phyloP scores from a whole-genome alignment of 2,888 invertebrate species.

The Crepidodera aurea region DNA sequence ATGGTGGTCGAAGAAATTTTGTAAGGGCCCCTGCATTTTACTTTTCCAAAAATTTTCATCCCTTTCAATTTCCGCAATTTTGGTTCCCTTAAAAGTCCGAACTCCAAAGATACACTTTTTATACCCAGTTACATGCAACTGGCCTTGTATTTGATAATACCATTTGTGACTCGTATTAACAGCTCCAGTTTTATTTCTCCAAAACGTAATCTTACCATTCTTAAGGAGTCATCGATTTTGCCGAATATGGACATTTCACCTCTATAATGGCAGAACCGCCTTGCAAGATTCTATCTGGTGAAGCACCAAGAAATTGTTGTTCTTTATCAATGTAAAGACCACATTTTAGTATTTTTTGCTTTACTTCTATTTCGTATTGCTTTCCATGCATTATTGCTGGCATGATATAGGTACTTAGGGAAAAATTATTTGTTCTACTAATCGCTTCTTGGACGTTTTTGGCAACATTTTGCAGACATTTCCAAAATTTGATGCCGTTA shows the following conservation, averaged over 20 bases:
- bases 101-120: no score
- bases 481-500: constrained; percentile 31
- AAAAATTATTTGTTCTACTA: constrained; percentile 5
- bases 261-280: constrained; percentile 5
- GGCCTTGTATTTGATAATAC: no score
- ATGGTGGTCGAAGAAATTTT: no score
- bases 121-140: no score
- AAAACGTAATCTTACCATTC: neutral
- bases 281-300: constrained; percentile 5
- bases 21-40: neutral
- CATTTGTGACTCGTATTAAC: neutral
- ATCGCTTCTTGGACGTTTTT: neutral
- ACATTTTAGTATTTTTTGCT: neutral
- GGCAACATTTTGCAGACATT: no score
- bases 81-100: no score
- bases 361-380: neutral
- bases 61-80: no score
- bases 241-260: no score
- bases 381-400: neutral
- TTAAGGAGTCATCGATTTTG: constrained; percentile 5
- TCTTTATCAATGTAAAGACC: constrained; percentile 15
- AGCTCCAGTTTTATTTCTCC: neutral
- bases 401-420: constrained; percentile 1
- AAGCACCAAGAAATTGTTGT: constrained; percentile 12
- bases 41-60: constrained; percentile 1